Evolutionary conservation across 2,888 invertebrate species (phyloP), one percentile per base, ranked within the genome.

Genomic region (Panorpa germanica): DNA sequence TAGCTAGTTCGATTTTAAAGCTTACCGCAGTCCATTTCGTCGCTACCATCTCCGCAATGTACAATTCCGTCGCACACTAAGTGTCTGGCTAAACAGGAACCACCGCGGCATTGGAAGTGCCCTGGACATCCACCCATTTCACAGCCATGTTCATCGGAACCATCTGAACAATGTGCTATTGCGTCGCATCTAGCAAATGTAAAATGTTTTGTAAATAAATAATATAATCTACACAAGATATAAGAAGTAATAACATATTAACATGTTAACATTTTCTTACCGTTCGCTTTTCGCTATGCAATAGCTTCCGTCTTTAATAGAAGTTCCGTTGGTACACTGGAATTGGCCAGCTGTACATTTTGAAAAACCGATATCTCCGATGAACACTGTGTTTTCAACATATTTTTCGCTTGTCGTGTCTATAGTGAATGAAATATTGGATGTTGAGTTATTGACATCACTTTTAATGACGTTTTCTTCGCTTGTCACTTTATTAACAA

Each of bases 51-150:
- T 26, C 59, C 56, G 40, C 70, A 71, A 39, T 70, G 65, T 4
- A 55, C 45, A 31, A 68, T 65, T 11, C 64, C 65, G 45, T 71
- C 67, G 41, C 70, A 71, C 1, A 69, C 68, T 8, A 65, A 48
- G 40, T 65, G 56, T 28, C 66, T 48, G 39, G 60, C 63, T 17
- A 70, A 50, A 38, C 70, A 71, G 37, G 65, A 62, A 2, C 65
- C 65, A 40, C 54, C 64, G 4, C 52, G 45, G 38, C 68, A 70
- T 53, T 60, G 43, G 50, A 66, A 69, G 38, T 67, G 68, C 27
- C 61, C 61, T 3, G 59, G 61, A 41, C 70, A 70, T n/a, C 57
- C 56, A 26, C 60, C 53, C 41, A 57, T 50, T 25, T 54, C 46
- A 42, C 70, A 70, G 10, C 61, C 56, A 7, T 52, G 36, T 45